phyloP scores from a whole-genome alignment of 2,797 vertebrate species.

The Aulostomus chinensis region DNA sequence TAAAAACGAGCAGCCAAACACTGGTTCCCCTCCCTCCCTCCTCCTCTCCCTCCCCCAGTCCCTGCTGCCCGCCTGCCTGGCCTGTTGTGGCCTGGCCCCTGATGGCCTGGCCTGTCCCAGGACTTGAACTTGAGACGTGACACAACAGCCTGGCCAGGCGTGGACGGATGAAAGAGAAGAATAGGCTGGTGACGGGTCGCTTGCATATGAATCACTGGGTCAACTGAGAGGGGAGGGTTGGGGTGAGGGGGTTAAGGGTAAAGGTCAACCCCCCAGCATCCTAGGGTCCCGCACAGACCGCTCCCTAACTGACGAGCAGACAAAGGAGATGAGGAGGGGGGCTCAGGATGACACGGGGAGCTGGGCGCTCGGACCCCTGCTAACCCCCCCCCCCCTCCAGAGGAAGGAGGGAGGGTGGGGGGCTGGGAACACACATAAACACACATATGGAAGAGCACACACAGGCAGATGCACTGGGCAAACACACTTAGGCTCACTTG shows the following conservation, averaged over 20 bases:
- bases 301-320: conserved; percentile 73
- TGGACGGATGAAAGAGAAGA: conserved; percentile 73
- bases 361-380: conserved; percentile 42
- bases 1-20: conserved; percentile 65
- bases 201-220: conserved; percentile 75
- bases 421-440: conserved; percentile 37
- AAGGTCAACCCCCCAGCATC: conserved; percentile 74
- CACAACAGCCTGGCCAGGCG: conserved; percentile 66
- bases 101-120: conserved; percentile 39
- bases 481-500: conserved; percentile 55
- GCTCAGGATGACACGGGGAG: conserved; percentile 48
- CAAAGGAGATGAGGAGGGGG: conserved; percentile 73
- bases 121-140: conserved; percentile 85
- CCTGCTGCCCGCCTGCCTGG: conserved; percentile 38
- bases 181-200: conserved; percentile 65
- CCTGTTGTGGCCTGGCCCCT: conserved; percentile 45
- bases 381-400: not conserved
- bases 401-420: conserved; percentile 25
- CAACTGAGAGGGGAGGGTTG: conserved; percentile 36
- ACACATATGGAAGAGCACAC: conserved; percentile 27
- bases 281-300: conserved; percentile 42
- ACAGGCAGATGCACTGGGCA: conserved; percentile 61
- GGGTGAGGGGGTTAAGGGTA: conserved; percentile 67
- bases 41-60: not conserved
- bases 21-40: not conserved